phyloP scores from a whole-genome alignment of 2,113 vertebrate species.

The Sinocyclocheilus anophthalmus region DNA sequence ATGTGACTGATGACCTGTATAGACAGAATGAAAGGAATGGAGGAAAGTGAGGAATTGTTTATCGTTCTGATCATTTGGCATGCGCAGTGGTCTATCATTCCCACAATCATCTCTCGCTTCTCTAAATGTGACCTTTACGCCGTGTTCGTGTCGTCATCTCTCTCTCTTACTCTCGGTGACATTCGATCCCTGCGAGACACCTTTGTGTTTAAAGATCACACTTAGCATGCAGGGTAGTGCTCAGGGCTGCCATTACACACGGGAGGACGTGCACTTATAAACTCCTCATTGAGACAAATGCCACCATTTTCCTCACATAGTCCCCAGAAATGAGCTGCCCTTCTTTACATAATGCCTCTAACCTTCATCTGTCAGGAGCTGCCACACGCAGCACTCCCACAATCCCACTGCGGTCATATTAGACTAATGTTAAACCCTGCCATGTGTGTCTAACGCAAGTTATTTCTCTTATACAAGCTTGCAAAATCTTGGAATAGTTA shows the following conservation, averaged over 20 bases:
- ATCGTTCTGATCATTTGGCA: slow-evolving; percentile 25
- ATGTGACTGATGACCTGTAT: neutral
- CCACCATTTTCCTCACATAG: slow-evolving; percentile 22
- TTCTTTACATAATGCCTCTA: slow-evolving; percentile 46
- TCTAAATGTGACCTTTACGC: slow-evolving; percentile 47
- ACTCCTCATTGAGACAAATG: slow-evolving; percentile 43
- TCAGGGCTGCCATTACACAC: slow-evolving; percentile 23
- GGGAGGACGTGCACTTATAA: slow-evolving; percentile 38
- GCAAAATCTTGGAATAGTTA: neutral
- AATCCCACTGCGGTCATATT: slow-evolving; percentile 24
- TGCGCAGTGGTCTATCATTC: slow-evolving; percentile 28
- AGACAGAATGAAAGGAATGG: slow-evolving; percentile 14
- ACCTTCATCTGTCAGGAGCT: slow-evolving; percentile 49
- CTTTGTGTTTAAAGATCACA: slow-evolving; percentile 57
- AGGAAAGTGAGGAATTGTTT: slow-evolving; percentile 7
- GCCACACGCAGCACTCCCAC: slow-evolving; percentile 33
- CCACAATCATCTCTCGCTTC: slow-evolving; percentile 36
- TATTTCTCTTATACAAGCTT: neutral
- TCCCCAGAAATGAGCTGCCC: slow-evolving; percentile 20
- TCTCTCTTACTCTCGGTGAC: neutral
- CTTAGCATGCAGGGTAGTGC: slow-evolving; percentile 42
- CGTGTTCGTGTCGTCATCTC: neutral
- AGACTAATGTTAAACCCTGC: neutral
- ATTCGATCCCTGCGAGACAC: slow-evolving; percentile 45
- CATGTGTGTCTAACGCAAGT: neutral